These are phyloP conservation scores for Amiota mariae DNA, from an alignment of 2,888 invertebrate genomes.

Conservation along the genomic window DNA sequence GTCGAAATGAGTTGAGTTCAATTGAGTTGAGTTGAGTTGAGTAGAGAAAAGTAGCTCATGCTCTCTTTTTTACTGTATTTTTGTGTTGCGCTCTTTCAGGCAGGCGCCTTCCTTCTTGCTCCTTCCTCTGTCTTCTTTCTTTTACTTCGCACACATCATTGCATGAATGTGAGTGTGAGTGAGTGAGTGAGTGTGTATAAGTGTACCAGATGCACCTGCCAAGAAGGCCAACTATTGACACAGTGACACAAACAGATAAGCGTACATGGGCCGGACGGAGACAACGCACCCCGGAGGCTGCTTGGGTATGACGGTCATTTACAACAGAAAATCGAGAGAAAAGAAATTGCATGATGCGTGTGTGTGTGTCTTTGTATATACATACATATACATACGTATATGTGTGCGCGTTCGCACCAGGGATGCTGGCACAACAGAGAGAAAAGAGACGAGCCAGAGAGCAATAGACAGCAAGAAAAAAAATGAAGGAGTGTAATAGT, in stretches of 20 bases:
- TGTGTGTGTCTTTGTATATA: too few relatives aligned
- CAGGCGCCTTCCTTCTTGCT: too few relatives aligned
- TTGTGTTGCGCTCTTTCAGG: too few relatives aligned
- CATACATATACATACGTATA: constrained; percentile 26
- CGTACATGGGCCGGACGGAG: constrained; percentile 44
- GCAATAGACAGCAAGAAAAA: not conserved
- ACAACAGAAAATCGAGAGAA: too few relatives aligned
- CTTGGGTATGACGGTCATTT: too few relatives aligned
- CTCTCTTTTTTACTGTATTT: too few relatives aligned
- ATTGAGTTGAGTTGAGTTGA: too few relatives aligned
- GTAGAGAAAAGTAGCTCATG: too few relatives aligned
- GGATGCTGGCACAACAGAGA: not conserved
- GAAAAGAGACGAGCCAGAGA: constrained; percentile 22
- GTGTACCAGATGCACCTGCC: constrained; percentile 48
- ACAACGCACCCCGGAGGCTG: constrained; percentile 25
- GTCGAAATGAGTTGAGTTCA: too few relatives aligned
- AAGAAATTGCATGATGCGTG: too few relatives aligned
- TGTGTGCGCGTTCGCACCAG: not conserved
- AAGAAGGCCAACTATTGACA: constrained; percentile 60
- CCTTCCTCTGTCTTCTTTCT: too few relatives aligned
- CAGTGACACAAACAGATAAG: constrained; percentile 58
- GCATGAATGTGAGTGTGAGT: constrained; percentile 1
- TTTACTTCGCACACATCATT: not conserved
- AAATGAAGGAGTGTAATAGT: not conserved
- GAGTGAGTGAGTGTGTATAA: not conserved